A percentile compares a stretch with the other conserved stretches of the same genome.
Conservation (phyloP, 92 coral and sea anemone genomes). For the Phenganax marumi region DNA sequence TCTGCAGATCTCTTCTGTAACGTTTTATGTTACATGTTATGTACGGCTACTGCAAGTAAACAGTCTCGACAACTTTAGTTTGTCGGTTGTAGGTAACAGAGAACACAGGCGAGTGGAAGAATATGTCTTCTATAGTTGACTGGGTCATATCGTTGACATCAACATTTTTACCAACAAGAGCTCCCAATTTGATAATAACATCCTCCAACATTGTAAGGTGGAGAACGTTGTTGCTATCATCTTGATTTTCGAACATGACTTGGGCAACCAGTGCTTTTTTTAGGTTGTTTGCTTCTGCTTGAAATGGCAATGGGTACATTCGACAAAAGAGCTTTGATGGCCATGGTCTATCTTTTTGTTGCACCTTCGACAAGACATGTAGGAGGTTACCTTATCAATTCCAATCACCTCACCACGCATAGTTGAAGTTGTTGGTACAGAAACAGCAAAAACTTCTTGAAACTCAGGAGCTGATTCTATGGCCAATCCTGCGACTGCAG, state of each 20-base stretch:
- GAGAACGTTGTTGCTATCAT: neutral
- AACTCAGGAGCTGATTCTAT: neutral
- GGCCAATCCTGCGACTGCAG: neutral
- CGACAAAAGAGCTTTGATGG: neutral
- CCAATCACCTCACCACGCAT: constrained; percentile 27
- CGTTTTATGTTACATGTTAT: no score
- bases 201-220: neutral
- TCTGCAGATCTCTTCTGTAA: no score
- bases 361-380: constrained; percentile 24
- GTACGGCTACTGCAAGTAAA: no score
- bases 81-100: no score
- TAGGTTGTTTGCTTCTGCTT: neutral
- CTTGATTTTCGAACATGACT: constrained; percentile 16
- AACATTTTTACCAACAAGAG: no score
- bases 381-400: constrained; percentile 4
- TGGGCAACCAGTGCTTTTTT: constrained; percentile 11
- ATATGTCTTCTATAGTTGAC: no score
- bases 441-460: constrained; percentile 1
- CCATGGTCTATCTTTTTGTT: constrained; percentile 3
- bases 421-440: neutral
- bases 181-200: neutral
- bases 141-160: no score
- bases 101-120: no score
- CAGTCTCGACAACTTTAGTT: no score
- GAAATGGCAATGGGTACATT: constrained; percentile 4